Conservation (phyloP, 1,140 invertebrate species). For the Dendrolimus kikuchii region DNA sequence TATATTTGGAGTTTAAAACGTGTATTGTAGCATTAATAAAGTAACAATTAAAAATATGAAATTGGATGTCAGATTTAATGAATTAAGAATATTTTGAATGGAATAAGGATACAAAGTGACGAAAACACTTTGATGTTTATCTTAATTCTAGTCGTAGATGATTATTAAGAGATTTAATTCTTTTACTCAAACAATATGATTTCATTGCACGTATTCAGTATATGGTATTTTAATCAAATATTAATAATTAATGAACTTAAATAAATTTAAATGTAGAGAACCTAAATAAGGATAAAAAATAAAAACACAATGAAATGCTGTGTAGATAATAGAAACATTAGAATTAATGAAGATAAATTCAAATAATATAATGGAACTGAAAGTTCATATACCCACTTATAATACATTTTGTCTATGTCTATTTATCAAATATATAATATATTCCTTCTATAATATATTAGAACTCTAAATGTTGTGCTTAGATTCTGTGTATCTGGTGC, state of each 20-base stretch:
- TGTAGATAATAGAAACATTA: constrained; percentile 73
- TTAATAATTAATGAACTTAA: neutral
- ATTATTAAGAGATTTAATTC: no score
- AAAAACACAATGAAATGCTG: constrained; percentile 63
- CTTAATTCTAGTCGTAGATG: no score
- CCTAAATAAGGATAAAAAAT: no score
- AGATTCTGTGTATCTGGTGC: constrained; percentile 23
- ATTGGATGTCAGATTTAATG: no score
- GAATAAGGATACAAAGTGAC: no score
- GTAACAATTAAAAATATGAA: constrained; percentile 2
- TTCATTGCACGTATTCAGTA: neutral
- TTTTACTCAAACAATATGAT: no score
- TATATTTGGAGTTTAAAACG: constrained; percentile 20
- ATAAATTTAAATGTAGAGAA: constrained; percentile 1
- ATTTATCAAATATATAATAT: constrained; percentile 1
- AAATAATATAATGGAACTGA: constrained; percentile 8
- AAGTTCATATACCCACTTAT: constrained; percentile 64
- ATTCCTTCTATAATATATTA: constrained; percentile 13
- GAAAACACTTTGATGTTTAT: no score
- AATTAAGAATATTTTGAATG: no score
- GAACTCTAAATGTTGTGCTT: constrained; percentile 47
- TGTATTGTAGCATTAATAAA: constrained; percentile 38
- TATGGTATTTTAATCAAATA: neutral
- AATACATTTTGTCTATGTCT: constrained; percentile 3
- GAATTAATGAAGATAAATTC: constrained; percentile 18